Evolutionary conservation across 2,113 vertebrate genomes (phyloP).

Genomic region (Ahaetulla prasina): DNA sequence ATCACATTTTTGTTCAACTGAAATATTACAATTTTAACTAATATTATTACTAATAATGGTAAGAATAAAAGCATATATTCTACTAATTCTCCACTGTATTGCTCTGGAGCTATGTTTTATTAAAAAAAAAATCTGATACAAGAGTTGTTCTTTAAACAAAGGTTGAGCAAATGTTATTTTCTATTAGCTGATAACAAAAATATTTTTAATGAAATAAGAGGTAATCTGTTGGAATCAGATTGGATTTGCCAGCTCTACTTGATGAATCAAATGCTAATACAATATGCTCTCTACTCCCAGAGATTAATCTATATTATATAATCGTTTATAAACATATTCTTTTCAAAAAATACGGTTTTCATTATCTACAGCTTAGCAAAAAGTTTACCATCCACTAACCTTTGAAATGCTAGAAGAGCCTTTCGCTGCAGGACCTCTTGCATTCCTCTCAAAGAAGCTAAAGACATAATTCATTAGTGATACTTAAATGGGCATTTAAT

Average conservation of each 20-base stretch:
- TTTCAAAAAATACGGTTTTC: conserved; percentile 51
- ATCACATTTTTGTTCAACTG: background rate
- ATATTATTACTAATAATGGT: background rate
- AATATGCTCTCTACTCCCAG: conserved; percentile 34
- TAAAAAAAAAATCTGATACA: background rate
- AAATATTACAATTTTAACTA: background rate
- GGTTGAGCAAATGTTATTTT: conserved; percentile 26
- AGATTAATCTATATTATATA: conserved; percentile 52
- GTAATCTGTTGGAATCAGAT: conserved; percentile 33
- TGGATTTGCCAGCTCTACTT: conserved; percentile 28
- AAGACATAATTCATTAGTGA: conserved; percentile 53
- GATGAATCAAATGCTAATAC: conserved; percentile 26
- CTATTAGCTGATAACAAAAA: conserved; percentile 33
- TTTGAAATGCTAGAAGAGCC: conserved; percentile 95
- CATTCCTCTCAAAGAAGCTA: conserved; percentile 88
- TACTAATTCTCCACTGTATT: background rate
- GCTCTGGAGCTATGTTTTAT: conserved; percentile 12
- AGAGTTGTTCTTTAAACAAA: conserved; percentile 18
- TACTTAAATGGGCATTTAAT: background rate
- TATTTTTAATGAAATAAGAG: conserved; percentile 47
- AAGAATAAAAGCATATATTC: background rate
- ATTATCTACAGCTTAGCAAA: conserved; percentile 49
- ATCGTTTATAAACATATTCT: conserved; percentile 55
- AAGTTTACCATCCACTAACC: conserved; percentile 76
- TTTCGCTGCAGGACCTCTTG: conserved; percentile 97